Conservation (phyloP, 92 coral and sea anemone genomes). For the Paragorgia papillata region DNA sequence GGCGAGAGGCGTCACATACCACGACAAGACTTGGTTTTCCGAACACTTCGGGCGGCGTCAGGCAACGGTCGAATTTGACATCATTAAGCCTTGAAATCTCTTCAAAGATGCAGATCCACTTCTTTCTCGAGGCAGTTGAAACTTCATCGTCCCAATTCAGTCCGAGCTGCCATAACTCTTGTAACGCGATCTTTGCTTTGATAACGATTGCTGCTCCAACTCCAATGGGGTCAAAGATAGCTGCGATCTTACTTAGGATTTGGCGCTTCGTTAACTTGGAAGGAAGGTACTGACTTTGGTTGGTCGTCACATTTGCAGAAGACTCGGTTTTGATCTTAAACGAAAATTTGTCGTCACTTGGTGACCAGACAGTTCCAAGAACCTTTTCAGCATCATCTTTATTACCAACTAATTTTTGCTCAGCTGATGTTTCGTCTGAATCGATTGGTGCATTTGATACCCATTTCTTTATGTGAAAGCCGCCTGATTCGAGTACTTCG, state of each 20-base stretch:
- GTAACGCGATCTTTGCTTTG: constrained; percentile 53
- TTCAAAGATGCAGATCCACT: constrained; percentile 47
- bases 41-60: constrained; percentile 11
- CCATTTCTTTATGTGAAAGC: constrained; percentile 41
- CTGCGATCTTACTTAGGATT: constrained; percentile 40
- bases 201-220: constrained; percentile 35
- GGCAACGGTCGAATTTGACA: constrained; percentile 32
- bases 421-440: too few relatives aligned
- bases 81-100: constrained; percentile 44
- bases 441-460: constrained; percentile 24
- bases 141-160: constrained; percentile 55
- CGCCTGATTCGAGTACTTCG: constrained; percentile 29
- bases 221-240: constrained; percentile 44
- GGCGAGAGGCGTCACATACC: constrained; percentile 50
- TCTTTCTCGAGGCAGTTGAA: constrained; percentile 11
- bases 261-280: neutral
- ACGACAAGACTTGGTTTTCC: constrained; percentile 26
- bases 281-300: too few relatives aligned
- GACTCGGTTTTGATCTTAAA: neutral
- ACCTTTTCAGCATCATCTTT: too few relatives aligned
- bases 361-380: constrained; percentile 5
- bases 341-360: neutral
- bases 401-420: too few relatives aligned
- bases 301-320: too few relatives aligned
- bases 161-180: constrained; percentile 58